Evolutionary conservation across 2,113 vertebrate genomes (phyloP), one percentile per base, ranked within the genome.

Genomic region (Sitta europaea): DNA sequence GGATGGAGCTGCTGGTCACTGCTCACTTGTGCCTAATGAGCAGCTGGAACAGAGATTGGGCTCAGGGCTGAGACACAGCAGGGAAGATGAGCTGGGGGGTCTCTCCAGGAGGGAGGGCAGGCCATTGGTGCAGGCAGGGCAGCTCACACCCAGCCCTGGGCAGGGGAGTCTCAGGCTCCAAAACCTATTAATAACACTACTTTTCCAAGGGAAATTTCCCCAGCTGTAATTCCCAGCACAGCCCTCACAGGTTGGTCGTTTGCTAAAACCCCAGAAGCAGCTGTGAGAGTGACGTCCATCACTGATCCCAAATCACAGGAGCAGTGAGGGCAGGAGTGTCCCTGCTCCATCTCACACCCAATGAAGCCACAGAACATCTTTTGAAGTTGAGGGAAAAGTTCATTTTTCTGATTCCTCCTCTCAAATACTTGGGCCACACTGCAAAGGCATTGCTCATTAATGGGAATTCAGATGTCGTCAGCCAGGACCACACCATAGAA

Each of bases 311-410:
- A 72, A 22, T 8, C 5, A 2, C 57, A 31, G 70, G 43, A 35
- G 43, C n/a, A 14, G 62, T 0, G 0, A 2, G 19, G 42, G 5
- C 54, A 10, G 48, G 31, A 45, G 33, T 0, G 0, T 8, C 4
- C 24, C 53, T 33, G 59, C 85, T 58, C 38, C 51, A 25, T 42
- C 59, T 62, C 68, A 14, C 15, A 16, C 68, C 27, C 10, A 2
- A 0, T 29, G 19, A 10, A 4, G 4, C 40, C 40, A 18, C 40
- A 5, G 0, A 11, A 6, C 10, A 2, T 4, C 3, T 51, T 40
- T 36, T 40, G 15, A 27, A 62, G 3, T 10, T 45, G 19, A 45
- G 27, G 20, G 21, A 27, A 28, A 71, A 63, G 45, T 36, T 82
- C 10, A 27, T 40, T 71, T 53, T 59, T 45, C 23, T n/a, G 6